Evolutionary conservation across 1,140 invertebrate genomes (phyloP).

Genomic region (Pseudomyrmex concolor): DNA sequence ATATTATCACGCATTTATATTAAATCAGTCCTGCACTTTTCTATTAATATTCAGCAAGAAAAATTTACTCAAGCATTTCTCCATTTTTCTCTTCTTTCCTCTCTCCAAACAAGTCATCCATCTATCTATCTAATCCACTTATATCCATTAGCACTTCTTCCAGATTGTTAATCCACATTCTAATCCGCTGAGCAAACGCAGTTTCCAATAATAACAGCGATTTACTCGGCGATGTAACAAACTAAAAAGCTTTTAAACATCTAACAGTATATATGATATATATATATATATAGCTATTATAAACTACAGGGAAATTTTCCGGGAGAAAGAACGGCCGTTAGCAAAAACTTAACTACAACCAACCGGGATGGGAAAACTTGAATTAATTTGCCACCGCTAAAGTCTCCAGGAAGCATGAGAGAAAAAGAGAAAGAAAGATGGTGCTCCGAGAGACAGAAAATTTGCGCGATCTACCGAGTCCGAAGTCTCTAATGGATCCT

Average conservation of each 20-base stretch:
- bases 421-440: slow-evolving; percentile 33
- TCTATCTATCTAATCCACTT: not conserved
- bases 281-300: slow-evolving; percentile 42
- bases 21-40: not conserved
- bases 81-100: too few species aligned
- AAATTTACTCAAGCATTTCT: not conserved
- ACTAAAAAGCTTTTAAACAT: slow-evolving; percentile 51
- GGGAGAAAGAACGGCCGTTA: slow-evolving; percentile 29
- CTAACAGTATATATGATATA: too few species aligned
- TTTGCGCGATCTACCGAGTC: slow-evolving; percentile 73
- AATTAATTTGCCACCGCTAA: slow-evolving; percentile 71
- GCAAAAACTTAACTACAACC: slow-evolving; percentile 46
- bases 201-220: slow-evolving; percentile 36
- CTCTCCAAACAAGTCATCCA: not conserved
- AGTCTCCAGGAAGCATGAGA: slow-evolving; percentile 40
- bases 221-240: slow-evolving; percentile 46
- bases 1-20: not conserved
- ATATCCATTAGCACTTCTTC: not conserved
- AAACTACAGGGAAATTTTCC: slow-evolving; percentile 52
- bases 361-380: slow-evolving; percentile 67
- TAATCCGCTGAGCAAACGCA: slow-evolving; percentile 18
- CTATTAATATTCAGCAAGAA: not conserved
- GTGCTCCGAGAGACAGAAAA: slow-evolving; percentile 57
- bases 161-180: slow-evolving; percentile 1
- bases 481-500: slow-evolving; percentile 80